Evolutionary conservation across 1,140 invertebrate species (phyloP).

Genomic region (Diuraphis noxia): DNA sequence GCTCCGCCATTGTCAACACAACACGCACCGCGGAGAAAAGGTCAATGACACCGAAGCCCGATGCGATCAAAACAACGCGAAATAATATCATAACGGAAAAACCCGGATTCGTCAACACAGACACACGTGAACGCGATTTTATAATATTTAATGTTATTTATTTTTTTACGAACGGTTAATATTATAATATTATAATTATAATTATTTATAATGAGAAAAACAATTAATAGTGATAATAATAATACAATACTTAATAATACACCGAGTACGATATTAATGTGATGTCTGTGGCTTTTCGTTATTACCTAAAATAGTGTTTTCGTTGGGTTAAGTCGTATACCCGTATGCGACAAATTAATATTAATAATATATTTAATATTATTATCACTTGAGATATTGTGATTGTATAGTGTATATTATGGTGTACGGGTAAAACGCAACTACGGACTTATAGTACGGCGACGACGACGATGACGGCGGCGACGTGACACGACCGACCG

Average conservation of each 20-base stretch:
- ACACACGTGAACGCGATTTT: too few relatives aligned
- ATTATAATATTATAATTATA: neutral
- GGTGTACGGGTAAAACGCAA: neutral
- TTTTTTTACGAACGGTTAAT: neutral
- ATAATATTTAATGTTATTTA: neutral
- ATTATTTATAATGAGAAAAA: too few relatives aligned
- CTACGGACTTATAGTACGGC: neutral
- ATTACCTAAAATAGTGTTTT: neutral
- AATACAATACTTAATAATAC: neutral
- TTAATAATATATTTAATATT: neutral
- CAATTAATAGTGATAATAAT: neutral
- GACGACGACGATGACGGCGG: too few relatives aligned
- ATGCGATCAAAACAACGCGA: constrained; percentile 51
- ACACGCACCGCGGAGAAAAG: constrained; percentile 46
- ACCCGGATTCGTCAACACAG: constrained; percentile 30
- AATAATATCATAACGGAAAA: constrained; percentile 52
- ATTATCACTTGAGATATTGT: too few relatives aligned
- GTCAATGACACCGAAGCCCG: constrained; percentile 44
- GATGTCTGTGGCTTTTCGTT: neutral
- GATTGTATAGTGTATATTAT: neutral
- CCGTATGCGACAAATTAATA: neutral
- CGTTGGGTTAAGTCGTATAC: neutral
- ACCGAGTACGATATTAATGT: neutral
- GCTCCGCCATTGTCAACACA: constrained; percentile 43
- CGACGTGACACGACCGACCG: neutral